These are phyloP conservation scores for Gadus chalcogrammus DNA, from an alignment of 2,113 vertebrate species.

Conservation along the genomic window DNA sequence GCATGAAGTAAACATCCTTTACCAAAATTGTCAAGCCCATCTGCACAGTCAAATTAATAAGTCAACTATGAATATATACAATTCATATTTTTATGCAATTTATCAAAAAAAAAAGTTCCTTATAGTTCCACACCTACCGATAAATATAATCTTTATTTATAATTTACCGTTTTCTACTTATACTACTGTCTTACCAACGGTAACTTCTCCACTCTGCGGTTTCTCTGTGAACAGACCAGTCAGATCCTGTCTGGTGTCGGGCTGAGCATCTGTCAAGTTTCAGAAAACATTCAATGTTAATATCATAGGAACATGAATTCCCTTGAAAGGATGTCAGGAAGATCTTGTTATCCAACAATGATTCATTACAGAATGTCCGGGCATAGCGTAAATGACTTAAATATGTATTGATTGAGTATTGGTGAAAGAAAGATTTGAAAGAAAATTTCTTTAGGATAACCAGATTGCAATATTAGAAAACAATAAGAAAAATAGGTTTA, in stretches of 20 bases:
- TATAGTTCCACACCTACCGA: too few species aligned
- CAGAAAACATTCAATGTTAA: too few species aligned
- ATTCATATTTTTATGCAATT: too few species aligned
- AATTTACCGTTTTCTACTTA: too few species aligned
- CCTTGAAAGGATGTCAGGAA: too few species aligned
- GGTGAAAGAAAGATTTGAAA: neutral
- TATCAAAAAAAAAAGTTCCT: too few species aligned
- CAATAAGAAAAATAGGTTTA: neutral
- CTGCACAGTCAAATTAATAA: too few species aligned
- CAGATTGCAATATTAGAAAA: neutral
- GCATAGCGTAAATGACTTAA: neutral
- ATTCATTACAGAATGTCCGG: neutral
- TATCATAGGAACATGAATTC: too few species aligned
- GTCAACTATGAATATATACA: too few species aligned
- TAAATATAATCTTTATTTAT: too few species aligned
- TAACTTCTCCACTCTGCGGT: constrained; percentile 87
- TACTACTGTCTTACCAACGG: constrained; percentile 77
- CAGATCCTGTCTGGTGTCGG: constrained; percentile 76
- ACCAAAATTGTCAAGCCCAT: neutral
- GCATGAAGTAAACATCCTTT: neutral
- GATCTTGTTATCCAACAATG: neutral
- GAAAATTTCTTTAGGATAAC: constrained; percentile 7
- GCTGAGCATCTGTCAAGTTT: constrained; percentile 47
- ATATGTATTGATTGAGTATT: too few species aligned
- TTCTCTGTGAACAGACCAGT: constrained; percentile 87